Percentiles rank a stretch among this genome's conserved stretches.
Conservation (phyloP, 2,888 invertebrate species). For the Tuta absoluta region DNA sequence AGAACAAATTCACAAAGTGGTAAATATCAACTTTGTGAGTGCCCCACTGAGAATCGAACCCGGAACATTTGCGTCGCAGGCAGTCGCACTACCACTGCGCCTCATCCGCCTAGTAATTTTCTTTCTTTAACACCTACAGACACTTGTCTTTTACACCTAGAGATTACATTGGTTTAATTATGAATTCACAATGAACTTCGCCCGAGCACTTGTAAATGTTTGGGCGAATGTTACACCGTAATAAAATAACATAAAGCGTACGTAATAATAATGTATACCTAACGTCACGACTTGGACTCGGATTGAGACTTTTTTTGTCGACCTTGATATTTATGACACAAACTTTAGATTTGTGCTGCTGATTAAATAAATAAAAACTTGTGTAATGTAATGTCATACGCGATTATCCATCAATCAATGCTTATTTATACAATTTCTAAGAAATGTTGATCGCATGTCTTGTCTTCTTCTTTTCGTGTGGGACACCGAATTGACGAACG, state of each 20-base stretch:
- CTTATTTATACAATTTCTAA: slow-evolving; percentile 2
- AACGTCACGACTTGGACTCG: slow-evolving; percentile 33
- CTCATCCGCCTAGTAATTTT: too few species aligned
- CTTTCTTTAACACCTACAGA: too few species aligned
- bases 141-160: too few species aligned
- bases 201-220: slow-evolving; percentile 9
- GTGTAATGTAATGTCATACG: too few species aligned
- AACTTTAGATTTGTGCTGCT: slow-evolving; percentile 50
- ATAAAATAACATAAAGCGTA: slow-evolving; percentile 27
- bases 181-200: slow-evolving; percentile 16
- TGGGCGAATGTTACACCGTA: slow-evolving; percentile 1
- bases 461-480: too few species aligned
- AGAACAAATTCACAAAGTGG: too few species aligned
- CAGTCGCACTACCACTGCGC: too few species aligned
- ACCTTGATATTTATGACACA: slow-evolving; percentile 66
- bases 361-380: slow-evolving; percentile 36
- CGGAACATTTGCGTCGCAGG: too few species aligned
- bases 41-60: too few species aligned
- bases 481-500: too few species aligned
- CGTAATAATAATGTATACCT: slow-evolving; percentile 24
- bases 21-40: too few species aligned
- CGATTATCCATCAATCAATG: slow-evolving; percentile 21
- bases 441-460: background rate
- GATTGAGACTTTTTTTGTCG: slow-evolving; percentile 54
- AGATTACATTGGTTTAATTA: background rate